Evolutionary conservation across 2,888 invertebrate species (phyloP), one percentile per base, ranked within the genome.

Genomic region (Ophion ventricosus): DNA sequence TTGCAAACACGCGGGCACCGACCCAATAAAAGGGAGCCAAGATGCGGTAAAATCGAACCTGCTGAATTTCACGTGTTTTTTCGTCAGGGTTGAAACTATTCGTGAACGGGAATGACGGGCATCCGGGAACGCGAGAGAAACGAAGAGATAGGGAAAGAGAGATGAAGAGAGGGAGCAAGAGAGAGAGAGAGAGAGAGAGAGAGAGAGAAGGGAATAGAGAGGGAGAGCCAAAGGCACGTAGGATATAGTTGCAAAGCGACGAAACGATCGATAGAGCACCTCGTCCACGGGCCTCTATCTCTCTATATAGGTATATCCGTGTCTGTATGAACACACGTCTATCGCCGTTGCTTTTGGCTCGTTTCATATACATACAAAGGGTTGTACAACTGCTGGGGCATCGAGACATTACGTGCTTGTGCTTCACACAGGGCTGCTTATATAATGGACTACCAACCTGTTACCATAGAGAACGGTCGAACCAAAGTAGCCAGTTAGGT

Each of bases 241-340:
- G 59, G 49, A 59, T 59, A 84, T 72, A 64, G 64, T 56, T 73
- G 75, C 69, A 75, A 78, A 82, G 75, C 75, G 72, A 73, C 43
- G 67, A 85, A 85, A 79, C 84, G 84, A 85, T 85, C 84, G 84
- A 85, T 85, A 82, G 70, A 82, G 84, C 84, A 66, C 72, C 79
- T 79, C 82, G 79, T 29, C 79, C 69, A 49, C 66, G 77, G 56
- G 49, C 67, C 66, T 56, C 59, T 75, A 14, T 35, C 23, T 26
- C 3, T 23, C 76, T 77, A 57, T 69, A 77, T 81, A 67, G 35
- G 49, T 3, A 54, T 4, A 67, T 40, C 20, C 17, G 57, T 7
- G 1, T 23, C 20, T 23, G 23, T 23, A 57, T 20, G 23, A 0
- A 57, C 8, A 20, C 57, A 7, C 2, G 57, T 73, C 78, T 74